Evolutionary conservation across 2,888 invertebrate species (phyloP), one percentile per base, ranked within the genome.

Genomic region (Torymus tubicola): DNA sequence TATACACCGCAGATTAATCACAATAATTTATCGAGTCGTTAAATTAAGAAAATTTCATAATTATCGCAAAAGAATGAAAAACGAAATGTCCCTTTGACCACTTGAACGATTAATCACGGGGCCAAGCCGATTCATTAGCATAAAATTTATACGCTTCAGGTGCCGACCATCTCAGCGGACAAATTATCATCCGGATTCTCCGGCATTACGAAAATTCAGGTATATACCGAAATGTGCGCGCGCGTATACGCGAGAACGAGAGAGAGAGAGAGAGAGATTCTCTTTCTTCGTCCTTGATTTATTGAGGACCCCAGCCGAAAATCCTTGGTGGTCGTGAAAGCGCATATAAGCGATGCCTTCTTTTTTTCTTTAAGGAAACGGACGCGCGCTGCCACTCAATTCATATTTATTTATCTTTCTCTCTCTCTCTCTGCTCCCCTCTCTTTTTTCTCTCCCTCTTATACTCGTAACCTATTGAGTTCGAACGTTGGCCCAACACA

Each of bases 311-410:
- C 61, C 21, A n/a, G 61, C 24, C 2, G 52, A n/a, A 24, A 21
- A 57, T 11, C 85, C 81, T 83, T 71, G 84, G 85, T 84, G 84
- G 84, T 83, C 69, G 55, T 16, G 16, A 76, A 53, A 52, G 57
- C n/a, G 57, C n/a, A 18, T 21, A 21, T 21, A 21, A 16, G 60
- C 12, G 70, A 71, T 18, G 65, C 53, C 24, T 61, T 14, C 5
- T 24, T 42, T n/a, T 12, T 53, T 8, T 16, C 24, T 65, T 53
- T 72, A 58, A 16, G 61, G 67, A 72, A 65, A 61, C 18, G 42
- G 57, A 67, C 61, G 18, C 21, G 14, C 50, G 67, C 69, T 60
- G 68, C 73, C 58, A 71, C 75, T 74, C 71, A 75, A 80, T 80
- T 75, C 71, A 71, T 80, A 71, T 75, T 75, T 80, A 80, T 78